phyloP scores from a whole-genome alignment of 2,113 vertebrate genomes.

The Balaeniceps rex region DNA sequence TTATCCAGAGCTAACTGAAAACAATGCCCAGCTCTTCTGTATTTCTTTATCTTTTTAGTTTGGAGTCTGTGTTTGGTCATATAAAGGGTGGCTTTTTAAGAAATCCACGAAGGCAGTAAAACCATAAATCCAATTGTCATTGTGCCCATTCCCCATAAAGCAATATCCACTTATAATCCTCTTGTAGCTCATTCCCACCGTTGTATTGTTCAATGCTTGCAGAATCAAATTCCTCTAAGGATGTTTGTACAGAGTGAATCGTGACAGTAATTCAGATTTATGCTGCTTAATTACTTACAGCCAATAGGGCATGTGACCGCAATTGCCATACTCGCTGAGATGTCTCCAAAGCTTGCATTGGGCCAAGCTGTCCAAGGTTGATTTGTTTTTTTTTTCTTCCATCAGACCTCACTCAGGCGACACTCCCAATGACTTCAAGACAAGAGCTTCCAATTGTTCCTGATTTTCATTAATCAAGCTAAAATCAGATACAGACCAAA shows the following conservation, averaged over 20 bases:
- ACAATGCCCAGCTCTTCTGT: neutral
- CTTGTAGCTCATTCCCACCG: neutral
- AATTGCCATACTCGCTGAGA: neutral
- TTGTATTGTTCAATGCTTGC: neutral
- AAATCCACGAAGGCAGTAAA: neutral
- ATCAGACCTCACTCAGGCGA: neutral
- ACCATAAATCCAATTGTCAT: neutral
- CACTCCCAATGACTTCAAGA: neutral
- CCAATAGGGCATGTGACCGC: neutral
- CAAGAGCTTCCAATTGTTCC: neutral
- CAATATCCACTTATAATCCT: neutral
- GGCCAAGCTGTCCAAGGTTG: neutral
- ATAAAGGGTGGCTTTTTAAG: neutral
- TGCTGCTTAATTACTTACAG: neutral
- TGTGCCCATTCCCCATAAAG: neutral
- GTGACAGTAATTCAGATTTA: conserved; percentile 4
- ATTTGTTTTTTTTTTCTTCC: neutral
- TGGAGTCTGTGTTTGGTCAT: neutral
- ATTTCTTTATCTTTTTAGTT: neutral
- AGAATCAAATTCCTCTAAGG: neutral
- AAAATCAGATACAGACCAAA: neutral
- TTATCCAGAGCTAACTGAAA: neutral
- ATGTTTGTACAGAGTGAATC: neutral
- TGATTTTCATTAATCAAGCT: neutral
- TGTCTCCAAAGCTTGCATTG: neutral